Evolutionary conservation across 2,113 vertebrate genomes (phyloP), one percentile per base, ranked within the genome.

Genomic region (Gavia stellata): DNA sequence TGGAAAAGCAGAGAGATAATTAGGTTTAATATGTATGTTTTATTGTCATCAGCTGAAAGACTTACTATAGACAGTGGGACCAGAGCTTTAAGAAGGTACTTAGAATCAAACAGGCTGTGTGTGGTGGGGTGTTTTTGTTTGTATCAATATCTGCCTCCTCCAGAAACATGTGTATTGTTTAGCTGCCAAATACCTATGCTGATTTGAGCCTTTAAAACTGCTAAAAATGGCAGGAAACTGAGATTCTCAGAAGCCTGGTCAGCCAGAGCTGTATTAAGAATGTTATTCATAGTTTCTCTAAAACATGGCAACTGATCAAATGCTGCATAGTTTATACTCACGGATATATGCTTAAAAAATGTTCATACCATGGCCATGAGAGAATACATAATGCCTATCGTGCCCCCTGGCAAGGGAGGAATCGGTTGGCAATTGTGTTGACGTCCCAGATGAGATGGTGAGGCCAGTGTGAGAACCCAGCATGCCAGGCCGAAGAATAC

Each of bases 381-480:
- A 40, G 87, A 75, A 59, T 26, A 28, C 49, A 19, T 81, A 8
- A 65, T 90, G 93, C 95, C 95, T 86, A 95, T 88, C 2, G 1
- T 80, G 94, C 55, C 92, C 53, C 58, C 81, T 96, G 94, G 96
- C 94, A 85, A 80, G 88, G 89, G 89, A 96, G 81, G 84, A 63
- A 75, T 90, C 4, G 0, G 15, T 68, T 96, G 92, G 96, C 94
- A 90, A 17, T 82, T 42, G 31, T 11, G 2, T 49, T 23, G 89
- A 59, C 17, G 6, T 90, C 73, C 78, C 81, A 88, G 94, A 19
- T 66, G 15, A 70, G 92, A 23, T 93, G 93, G 87, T 84, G 93
- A 97, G 93, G 68, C 92, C 24, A 50, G 68, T 91, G 95, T 94
- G 96, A 90, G 92, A 96, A 93, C 56, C 58, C 82, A 67, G 81